Base-by-base conservation (phyloP, 2,888 invertebrate species). In the Sarcophaga carnaria region DNA sequence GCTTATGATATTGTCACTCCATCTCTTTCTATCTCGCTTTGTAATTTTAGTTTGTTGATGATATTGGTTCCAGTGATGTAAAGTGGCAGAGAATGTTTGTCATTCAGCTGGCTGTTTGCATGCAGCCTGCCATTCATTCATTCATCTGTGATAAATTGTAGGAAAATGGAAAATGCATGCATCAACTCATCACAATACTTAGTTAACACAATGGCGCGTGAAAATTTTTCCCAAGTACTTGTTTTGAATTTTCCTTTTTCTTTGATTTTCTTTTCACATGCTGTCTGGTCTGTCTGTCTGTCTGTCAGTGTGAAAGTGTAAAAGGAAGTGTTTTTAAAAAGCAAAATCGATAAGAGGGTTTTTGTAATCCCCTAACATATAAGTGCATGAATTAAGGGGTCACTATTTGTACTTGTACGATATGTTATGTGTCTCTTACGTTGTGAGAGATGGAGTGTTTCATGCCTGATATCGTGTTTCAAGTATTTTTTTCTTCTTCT, bases 321-420 rank as follows among this genome's bases (percentile, higher is more conserved):
- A 10, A 8, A 25, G 64, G 60, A 59, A 60, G 60, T 67, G 27
- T 22, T 64, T 60, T 22, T 25, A 62, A n/a, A 14, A 8, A 64
- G n/a, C 2, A 14, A 72, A 72, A 72, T 49, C 64, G 66, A 83
- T 83, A 66, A 60, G 22, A 76, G 69, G 64, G 64, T 27, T 76
- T 25, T 27, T 37, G 14, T 11, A 62, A 60, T 64, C 45, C 45
- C 37, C n/a, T 67, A 17, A 14, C 17, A 4, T 27, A 12, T 64
- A 64, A 27, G 64, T 67, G 10, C 37, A 37, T 37, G 8, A 37
- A 10, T 37, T 37, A 37, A 37, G 10, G 37, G 37, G 37, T 37
- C 37, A 37, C 37, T 37, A 8, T 37, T 37, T 10, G 8, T 54
- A 4, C 12, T 54, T 4, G 14, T 54, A 54, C 14, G 54, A 14